These are phyloP conservation scores for Eurosta solidaginis DNA, from an alignment of 1,140 invertebrate species.

Conservation along the genomic window DNA sequence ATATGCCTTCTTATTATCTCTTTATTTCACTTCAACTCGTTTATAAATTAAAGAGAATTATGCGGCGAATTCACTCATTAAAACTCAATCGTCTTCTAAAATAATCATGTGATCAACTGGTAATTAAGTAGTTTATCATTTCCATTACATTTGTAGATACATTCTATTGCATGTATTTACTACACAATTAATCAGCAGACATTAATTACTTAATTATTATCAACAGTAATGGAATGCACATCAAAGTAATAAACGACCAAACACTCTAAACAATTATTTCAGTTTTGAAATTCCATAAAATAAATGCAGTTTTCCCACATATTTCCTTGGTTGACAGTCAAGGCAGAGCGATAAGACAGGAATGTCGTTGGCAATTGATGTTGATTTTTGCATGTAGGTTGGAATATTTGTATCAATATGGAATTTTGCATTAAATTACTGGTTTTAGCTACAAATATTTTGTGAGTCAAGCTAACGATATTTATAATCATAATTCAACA, in stretches of 20 bases:
- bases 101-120: too few relatives aligned
- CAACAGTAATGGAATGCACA: background rate
- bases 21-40: too few relatives aligned
- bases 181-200: background rate
- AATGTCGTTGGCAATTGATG: background rate
- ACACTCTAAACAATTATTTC: background rate
- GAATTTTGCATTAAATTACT: background rate
- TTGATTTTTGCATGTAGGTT: background rate
- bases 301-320: slow-evolving; percentile 23
- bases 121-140: background rate
- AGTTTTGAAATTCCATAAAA: background rate
- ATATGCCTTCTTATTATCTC: too few relatives aligned
- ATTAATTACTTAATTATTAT: background rate
- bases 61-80: too few relatives aligned
- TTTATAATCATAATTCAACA: too few relatives aligned
- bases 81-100: too few relatives aligned
- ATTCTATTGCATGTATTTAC: background rate
- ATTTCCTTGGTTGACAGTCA: background rate
- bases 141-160: background rate
- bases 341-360: background rate
- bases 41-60: too few relatives aligned
- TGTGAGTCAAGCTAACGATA: too few relatives aligned
- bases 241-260: background rate
- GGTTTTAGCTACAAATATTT: background rate
- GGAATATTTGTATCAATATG: background rate